A percentile compares a stretch with the other conserved stretches of the same genome.
These are phyloP conservation scores for Zophobas atratus DNA, from an alignment of 1,140 invertebrate species.

Conservation along the genomic window DNA sequence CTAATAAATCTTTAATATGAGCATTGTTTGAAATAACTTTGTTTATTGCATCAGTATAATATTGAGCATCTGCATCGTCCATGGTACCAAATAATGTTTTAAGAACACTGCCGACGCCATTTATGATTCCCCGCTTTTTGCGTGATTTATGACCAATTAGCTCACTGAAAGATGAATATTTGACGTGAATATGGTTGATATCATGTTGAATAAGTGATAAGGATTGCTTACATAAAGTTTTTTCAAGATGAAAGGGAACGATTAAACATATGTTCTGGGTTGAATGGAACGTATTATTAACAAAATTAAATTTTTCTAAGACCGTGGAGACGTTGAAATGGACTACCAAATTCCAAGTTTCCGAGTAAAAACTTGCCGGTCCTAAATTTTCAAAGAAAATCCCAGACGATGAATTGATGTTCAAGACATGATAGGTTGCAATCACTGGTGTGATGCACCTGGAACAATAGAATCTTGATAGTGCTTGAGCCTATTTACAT, in stretches of 20 bases:
- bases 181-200: not conserved
- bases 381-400: too few relatives aligned
- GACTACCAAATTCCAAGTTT: not conserved
- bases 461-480: not conserved
- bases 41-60: too few relatives aligned
- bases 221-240: constrained; percentile 1
- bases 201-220: constrained; percentile 5
- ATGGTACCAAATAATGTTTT: too few relatives aligned
- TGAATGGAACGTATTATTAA: not conserved
- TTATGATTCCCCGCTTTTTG: constrained; percentile 19
- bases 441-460: not conserved
- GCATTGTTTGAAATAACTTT: too few relatives aligned
- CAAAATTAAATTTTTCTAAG: not conserved
- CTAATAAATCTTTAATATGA: too few relatives aligned
- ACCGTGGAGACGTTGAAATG: not conserved
- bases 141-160: not conserved
- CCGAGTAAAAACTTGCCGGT: too few relatives aligned
- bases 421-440: not conserved
- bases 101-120: too few relatives aligned
- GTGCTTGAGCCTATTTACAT: not conserved
- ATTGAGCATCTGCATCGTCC: too few relatives aligned
- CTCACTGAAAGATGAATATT: constrained; percentile 15
- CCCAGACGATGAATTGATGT: not conserved
- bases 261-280: not conserved
- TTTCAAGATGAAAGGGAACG: not conserved